These are phyloP conservation scores for Aplysina aerophoba DNA, from an alignment of 37 sponge, comb jelly and placozoan genomes.

Conservation along the genomic window DNA sequence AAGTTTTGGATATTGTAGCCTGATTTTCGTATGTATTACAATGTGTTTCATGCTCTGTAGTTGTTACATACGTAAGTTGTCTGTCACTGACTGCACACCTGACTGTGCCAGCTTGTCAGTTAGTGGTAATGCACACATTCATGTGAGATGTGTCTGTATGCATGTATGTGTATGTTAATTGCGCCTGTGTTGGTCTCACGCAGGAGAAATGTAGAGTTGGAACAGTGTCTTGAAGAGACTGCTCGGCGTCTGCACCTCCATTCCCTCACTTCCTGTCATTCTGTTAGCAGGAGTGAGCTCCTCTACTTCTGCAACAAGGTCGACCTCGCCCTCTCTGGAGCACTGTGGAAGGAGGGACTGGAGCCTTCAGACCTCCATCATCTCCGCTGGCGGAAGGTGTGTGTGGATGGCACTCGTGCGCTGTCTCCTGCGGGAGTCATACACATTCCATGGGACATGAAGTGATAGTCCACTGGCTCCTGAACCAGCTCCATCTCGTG, in stretches of 20 bases:
- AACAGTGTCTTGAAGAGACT: too few species aligned
- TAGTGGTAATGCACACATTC: too few species aligned
- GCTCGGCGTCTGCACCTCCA: not conserved
- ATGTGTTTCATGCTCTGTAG: too few species aligned
- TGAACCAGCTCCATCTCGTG: too few species aligned
- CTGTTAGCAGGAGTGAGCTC: not conserved
- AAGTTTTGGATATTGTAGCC: not conserved
- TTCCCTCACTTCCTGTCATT: not conserved
- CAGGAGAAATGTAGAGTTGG: not conserved
- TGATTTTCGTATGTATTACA: too few species aligned
- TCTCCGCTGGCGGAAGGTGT: not conserved
- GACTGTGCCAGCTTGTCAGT: too few species aligned
- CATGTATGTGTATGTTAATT: not conserved
- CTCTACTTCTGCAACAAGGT: not conserved
- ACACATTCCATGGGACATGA: slow-evolving; percentile 10
- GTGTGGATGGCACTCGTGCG: not conserved
- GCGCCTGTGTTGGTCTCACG: not conserved
- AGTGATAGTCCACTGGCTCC: not conserved
- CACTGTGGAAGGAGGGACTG: not conserved
- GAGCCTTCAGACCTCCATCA: not conserved
- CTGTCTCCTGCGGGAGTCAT: slow-evolving; percentile 31
- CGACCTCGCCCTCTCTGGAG: not conserved
- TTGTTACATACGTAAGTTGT: too few species aligned
- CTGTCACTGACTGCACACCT: too few species aligned
- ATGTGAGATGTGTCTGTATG: not conserved